Evolutionary conservation across 2,888 invertebrate genomes (phyloP).

Genomic region (Aporophyla lueneburgensis): DNA sequence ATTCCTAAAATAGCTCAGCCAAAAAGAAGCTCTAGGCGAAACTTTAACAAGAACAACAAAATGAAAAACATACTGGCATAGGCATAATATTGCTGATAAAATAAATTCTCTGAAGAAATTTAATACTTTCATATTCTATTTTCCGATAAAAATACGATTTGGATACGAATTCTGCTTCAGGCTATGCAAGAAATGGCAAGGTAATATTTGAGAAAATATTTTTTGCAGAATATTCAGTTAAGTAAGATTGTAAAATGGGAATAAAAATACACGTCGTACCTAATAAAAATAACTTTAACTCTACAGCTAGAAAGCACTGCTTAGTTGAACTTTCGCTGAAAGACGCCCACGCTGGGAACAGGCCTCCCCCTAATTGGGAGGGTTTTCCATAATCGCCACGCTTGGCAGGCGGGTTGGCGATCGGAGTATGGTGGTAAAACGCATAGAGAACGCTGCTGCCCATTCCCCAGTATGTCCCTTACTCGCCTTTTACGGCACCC

Average conservation of each 20-base stretch:
- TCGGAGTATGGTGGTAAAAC: too few species aligned
- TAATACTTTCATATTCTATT: slow-evolving; percentile 69
- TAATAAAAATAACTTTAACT: not conserved
- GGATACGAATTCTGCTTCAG: slow-evolving; percentile 65
- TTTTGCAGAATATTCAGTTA: slow-evolving; percentile 46
- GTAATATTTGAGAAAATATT: slow-evolving; percentile 61
- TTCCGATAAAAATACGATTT: slow-evolving; percentile 70
- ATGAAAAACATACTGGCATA: slow-evolving; percentile 27
- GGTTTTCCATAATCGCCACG: too few species aligned
- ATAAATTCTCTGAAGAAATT: slow-evolving; percentile 60
- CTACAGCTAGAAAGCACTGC: not conserved
- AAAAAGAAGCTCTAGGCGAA: not conserved
- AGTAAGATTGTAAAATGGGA: slow-evolving; percentile 31
- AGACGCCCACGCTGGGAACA: too few species aligned
- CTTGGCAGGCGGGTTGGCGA: too few species aligned
- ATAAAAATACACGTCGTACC: slow-evolving; percentile 18
- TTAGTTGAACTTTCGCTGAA: not conserved
- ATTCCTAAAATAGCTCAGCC: not conserved
- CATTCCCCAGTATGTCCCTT: too few species aligned
- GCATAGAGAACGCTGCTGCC: too few species aligned
- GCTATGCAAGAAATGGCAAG: slow-evolving; percentile 61
- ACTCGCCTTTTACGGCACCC: too few species aligned
- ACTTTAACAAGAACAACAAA: slow-evolving; percentile 1
- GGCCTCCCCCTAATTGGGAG: too few species aligned
- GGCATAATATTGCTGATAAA: slow-evolving; percentile 39